A percentile compares a stretch with the other conserved stretches of the same genome.
These are phyloP conservation scores for Xiphophorus couchianus DNA, from an alignment of 2,113 vertebrate genomes.

Conservation along the genomic window DNA sequence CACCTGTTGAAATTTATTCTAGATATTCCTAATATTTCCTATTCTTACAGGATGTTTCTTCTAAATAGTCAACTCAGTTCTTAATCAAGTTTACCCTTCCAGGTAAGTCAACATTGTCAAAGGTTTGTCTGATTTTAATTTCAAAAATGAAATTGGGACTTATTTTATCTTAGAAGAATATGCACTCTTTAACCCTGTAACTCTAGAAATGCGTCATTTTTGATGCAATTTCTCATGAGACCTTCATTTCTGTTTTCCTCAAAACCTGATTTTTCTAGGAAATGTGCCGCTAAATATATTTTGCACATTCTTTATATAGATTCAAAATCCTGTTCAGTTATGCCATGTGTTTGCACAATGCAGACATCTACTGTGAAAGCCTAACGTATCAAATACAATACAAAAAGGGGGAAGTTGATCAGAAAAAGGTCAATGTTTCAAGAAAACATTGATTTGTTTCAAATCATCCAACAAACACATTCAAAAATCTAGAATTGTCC, in stretches of 20 bases:
- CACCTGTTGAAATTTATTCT: not conserved
- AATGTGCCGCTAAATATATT: not conserved
- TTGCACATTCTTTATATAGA: not conserved
- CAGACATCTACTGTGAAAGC: not conserved
- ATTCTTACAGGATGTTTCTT: not conserved
- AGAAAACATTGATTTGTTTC: not conserved
- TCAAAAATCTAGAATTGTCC: not conserved
- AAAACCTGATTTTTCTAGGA: not conserved
- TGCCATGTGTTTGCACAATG: not conserved
- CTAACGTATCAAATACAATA: not conserved
- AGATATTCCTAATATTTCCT: not conserved
- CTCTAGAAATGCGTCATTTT: not conserved
- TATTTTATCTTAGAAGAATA: conserved; percentile 9
- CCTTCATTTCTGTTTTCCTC: not conserved
- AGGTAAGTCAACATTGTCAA: not conserved
- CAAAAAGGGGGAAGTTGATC: too few relatives aligned
- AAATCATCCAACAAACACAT: not conserved
- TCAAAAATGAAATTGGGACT: not conserved
- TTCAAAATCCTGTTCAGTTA: not conserved
- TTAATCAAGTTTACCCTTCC: not conserved
- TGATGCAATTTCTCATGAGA: not conserved
- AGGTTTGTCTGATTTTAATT: not conserved
- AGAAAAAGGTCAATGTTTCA: not conserved
- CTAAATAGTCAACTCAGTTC: not conserved
- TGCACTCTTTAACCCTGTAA: not conserved